Evolutionary conservation across 2,113 vertebrate genomes (phyloP).

Genomic region (Nyctibius bracteatus): DNA sequence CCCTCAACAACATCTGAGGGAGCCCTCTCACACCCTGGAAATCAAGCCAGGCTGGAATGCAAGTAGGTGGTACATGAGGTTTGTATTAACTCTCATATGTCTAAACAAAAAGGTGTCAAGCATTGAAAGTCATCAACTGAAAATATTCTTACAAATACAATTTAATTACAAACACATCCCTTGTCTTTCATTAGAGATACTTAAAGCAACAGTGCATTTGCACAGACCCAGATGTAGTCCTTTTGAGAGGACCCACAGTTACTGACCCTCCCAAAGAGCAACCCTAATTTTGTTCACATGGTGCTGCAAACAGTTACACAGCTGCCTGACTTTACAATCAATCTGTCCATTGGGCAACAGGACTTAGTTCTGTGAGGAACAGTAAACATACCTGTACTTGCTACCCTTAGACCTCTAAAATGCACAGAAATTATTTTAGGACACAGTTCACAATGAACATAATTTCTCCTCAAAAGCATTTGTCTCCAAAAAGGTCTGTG

Average conservation of each 20-base stretch:
- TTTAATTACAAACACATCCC: constrained; percentile 18
- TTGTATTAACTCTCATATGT: neutral
- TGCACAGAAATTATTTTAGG: neutral
- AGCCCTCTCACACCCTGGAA: neutral
- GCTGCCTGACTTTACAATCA: accelerated
- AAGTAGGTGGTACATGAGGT: constrained; percentile 12
- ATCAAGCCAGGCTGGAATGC: neutral
- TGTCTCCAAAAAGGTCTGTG: neutral
- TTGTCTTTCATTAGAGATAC: neutral
- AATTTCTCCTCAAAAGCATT: neutral
- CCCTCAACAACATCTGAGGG: neutral
- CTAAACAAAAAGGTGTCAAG: constrained; percentile 39
- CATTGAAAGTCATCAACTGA: neutral
- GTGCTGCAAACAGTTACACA: neutral
- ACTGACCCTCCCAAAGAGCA: neutral
- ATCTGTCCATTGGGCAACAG: neutral
- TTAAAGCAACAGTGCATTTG: neutral
- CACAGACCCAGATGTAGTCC: neutral
- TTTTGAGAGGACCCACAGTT: neutral
- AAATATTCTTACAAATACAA: neutral
- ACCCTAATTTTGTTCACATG: neutral
- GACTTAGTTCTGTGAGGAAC: neutral
- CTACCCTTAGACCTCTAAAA: neutral
- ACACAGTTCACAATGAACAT: neutral
- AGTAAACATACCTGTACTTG: neutral